A percentile compares a stretch with the other conserved stretches of the same genome.
Conservation (phyloP, 2,888 invertebrate species). For the Malthinus seriepunctatus region DNA sequence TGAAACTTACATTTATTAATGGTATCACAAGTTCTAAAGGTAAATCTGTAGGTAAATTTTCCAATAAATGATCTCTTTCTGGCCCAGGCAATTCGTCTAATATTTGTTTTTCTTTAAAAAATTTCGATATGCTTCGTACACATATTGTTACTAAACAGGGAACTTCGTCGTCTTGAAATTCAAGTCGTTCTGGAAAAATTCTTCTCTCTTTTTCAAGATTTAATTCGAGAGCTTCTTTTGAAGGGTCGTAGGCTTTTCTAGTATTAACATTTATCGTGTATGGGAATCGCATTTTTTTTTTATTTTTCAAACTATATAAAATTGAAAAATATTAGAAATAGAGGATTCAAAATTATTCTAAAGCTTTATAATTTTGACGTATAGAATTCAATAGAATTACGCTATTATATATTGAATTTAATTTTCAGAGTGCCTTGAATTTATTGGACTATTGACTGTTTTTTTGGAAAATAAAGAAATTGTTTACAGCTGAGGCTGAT, state of each 20-base stretch:
- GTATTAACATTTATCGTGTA: slow-evolving; percentile 55
- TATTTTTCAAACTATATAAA: not conserved
- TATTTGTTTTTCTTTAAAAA: slow-evolving; percentile 60
- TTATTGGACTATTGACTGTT: no score
- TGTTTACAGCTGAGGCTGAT: no score
- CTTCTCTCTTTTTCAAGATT: slow-evolving; percentile 53
- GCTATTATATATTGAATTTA: no score
- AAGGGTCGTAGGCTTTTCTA: slow-evolving; percentile 54
- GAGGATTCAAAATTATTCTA: no score
- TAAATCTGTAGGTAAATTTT: slow-evolving; percentile 63
- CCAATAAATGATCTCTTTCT: slow-evolving; percentile 63
- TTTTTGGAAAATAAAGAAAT: no score
- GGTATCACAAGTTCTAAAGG: slow-evolving; percentile 62
- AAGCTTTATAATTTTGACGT: no score
- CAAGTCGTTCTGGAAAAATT: slow-evolving; percentile 58
- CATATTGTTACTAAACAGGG: slow-evolving; percentile 57
- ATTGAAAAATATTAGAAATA: no score
- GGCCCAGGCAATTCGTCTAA: slow-evolving; percentile 60
- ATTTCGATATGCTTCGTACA: slow-evolving; percentile 56
- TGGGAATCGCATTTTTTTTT: slow-evolving; percentile 44
- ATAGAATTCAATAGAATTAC: no score
- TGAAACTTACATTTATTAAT: slow-evolving; percentile 54
- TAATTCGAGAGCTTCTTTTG: slow-evolving; percentile 43
- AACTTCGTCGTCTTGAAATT: slow-evolving; percentile 58
- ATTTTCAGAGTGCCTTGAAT: no score